Conservation (phyloP, 2,797 vertebrate species). For the Lagorchestes hirsutus region DNA sequence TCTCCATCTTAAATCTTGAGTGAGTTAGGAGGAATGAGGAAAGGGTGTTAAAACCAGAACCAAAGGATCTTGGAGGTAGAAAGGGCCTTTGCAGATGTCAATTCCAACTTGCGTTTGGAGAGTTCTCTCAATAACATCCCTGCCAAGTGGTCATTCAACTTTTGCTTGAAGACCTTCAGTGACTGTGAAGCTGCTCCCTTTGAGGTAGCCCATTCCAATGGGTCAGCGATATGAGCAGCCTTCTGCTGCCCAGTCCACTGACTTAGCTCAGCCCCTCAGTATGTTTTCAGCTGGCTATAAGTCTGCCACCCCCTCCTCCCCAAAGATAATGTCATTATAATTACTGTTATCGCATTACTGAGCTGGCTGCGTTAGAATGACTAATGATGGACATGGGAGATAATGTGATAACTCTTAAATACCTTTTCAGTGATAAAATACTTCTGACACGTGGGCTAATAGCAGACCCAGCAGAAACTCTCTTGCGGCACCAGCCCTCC, state of each 20-base stretch:
- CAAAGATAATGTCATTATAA: conserved; percentile 1
- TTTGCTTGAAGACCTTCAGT: neutral
- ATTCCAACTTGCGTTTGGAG: neutral
- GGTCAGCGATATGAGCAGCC: neutral
- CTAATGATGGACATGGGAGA: rapidly evolving
- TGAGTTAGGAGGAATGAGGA: neutral
- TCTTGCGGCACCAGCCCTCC: neutral
- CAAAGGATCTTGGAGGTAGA: neutral
- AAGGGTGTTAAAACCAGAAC: neutral
- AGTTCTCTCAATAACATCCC: neutral
- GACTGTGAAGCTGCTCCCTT: neutral
- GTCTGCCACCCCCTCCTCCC: neutral
- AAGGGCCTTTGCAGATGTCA: neutral
- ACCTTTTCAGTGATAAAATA: rapidly evolving
- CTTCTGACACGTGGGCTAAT: neutral
- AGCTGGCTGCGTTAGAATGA: neutral
- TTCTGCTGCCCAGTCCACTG: neutral
- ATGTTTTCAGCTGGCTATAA: neutral
- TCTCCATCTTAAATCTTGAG: neutral
- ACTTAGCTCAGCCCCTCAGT: neutral
- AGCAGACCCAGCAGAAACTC: neutral
- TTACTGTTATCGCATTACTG: neutral
- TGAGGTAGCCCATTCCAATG: neutral
- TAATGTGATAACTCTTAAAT: neutral
- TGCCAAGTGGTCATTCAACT: neutral